A percentile compares a stretch with the other conserved stretches of the same genome.
Conservation (phyloP, 1,140 invertebrate genomes). For the Ostrea edulis region DNA sequence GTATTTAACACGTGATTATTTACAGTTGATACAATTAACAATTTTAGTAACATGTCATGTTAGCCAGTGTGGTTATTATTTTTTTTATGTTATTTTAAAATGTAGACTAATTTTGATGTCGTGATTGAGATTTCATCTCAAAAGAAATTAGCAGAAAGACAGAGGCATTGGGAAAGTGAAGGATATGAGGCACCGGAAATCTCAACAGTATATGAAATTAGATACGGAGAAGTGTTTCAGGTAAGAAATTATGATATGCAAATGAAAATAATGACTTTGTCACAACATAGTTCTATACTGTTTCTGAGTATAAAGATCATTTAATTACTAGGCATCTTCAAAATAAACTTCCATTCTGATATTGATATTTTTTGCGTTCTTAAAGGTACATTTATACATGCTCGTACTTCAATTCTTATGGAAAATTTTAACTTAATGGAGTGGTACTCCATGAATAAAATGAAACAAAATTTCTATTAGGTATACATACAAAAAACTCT, state of each 20-base stretch:
- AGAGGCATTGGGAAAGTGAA: neutral
- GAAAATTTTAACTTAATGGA: neutral
- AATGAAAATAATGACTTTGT: neutral
- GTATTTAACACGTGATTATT: neutral
- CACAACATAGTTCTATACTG: neutral
- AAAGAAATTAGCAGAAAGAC: neutral
- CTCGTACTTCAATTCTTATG: neutral
- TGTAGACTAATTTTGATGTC: neutral
- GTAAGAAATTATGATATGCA: neutral
- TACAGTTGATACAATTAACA: neutral
- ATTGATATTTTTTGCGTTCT: neutral
- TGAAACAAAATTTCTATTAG: no score
- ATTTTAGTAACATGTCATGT: neutral
- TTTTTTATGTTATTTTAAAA: neutral
- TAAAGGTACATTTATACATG: neutral
- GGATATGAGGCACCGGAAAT: slow-evolving; percentile 8
- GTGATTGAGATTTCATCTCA: neutral
- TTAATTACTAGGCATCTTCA: neutral
- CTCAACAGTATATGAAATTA: neutral
- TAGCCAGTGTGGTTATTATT: no score
- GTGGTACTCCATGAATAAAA: no score
- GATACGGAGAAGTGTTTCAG: neutral
- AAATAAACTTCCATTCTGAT: no score
- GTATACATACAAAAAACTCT: no score
- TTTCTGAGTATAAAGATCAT: neutral